Conservation (phyloP, 2,113 vertebrate species). For the Cyrtonyx montezumae region DNA sequence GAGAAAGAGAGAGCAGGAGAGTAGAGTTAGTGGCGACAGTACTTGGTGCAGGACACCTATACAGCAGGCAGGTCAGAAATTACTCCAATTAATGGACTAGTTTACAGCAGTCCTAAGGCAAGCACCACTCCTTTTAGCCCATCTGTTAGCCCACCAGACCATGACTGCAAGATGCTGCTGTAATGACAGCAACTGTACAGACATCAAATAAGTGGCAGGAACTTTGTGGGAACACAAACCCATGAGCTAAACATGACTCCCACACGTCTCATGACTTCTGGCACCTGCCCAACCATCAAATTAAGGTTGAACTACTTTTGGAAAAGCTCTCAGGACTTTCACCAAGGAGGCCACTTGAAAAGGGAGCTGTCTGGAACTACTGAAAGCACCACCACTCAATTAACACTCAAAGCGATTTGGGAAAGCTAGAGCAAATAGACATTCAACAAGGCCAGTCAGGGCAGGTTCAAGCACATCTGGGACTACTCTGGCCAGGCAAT, state of each 20-base stretch:
- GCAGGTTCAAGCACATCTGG: constrained; percentile 44
- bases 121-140: neutral
- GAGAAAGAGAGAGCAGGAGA: constrained; percentile 54
- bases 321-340: constrained; percentile 3
- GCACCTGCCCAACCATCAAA: neutral
- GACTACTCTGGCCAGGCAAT: neutral
- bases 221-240: neutral
- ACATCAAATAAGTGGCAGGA: rapidly evolving
- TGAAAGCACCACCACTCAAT: neutral
- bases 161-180: neutral
- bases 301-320: neutral
- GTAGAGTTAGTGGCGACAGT: constrained; percentile 12
- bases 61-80: neutral
- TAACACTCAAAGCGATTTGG: constrained; percentile 63
- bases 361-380: constrained; percentile 16
- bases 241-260: neutral
- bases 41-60: neutral
- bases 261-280: neutral
- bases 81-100: neutral
- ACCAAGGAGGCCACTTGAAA: neutral
- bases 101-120: neutral
- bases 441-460: constrained; percentile 59
- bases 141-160: neutral
- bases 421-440: constrained; percentile 57
- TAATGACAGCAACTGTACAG: rapidly evolving